These are phyloP conservation scores for Zaprionus ghesquierei DNA, from an alignment of 1,140 invertebrate genomes.

Conservation along the genomic window DNA sequence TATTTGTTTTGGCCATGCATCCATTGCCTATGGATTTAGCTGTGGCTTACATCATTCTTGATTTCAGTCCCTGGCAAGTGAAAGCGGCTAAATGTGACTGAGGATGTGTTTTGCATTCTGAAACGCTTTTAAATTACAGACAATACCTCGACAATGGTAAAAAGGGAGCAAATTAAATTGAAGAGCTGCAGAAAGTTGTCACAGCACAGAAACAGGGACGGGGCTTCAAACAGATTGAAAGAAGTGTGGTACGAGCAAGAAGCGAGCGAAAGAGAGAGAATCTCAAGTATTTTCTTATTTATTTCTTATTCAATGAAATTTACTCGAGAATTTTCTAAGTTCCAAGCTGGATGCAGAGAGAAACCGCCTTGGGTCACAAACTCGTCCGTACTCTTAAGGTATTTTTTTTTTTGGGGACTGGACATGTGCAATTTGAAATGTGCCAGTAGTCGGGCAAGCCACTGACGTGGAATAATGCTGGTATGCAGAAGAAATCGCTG, in stretches of 20 bases:
- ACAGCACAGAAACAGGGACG: conserved; percentile 10
- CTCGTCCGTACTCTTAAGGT: background rate
- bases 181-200: conserved; percentile 48
- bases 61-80: conserved; percentile 26
- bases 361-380: conserved; percentile 29
- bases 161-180: conserved; percentile 56
- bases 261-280: conserved; percentile 12
- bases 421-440: conserved; percentile 65
- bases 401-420: conserved; percentile 20
- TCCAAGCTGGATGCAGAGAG: conserved; percentile 26
- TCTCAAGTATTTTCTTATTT: conserved; percentile 79
- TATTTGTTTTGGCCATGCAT: conserved; percentile 54
- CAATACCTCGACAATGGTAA: background rate
- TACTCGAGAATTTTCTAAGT: conserved; percentile 52
- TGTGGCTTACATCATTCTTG: conserved; percentile 43
- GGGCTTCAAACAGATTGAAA: background rate
- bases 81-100: conserved; percentile 20
- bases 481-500: conserved; percentile 48
- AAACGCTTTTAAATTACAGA: conserved; percentile 37
- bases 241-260: background rate
- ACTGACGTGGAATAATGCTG: conserved; percentile 75
- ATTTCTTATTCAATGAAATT: conserved; percentile 69
- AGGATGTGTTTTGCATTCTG: conserved; percentile 70
- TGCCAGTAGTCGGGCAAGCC: conserved; percentile 32
- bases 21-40: background rate